phyloP scores from a whole-genome alignment of 2,797 vertebrate species.

The Cuculus canorus region DNA sequence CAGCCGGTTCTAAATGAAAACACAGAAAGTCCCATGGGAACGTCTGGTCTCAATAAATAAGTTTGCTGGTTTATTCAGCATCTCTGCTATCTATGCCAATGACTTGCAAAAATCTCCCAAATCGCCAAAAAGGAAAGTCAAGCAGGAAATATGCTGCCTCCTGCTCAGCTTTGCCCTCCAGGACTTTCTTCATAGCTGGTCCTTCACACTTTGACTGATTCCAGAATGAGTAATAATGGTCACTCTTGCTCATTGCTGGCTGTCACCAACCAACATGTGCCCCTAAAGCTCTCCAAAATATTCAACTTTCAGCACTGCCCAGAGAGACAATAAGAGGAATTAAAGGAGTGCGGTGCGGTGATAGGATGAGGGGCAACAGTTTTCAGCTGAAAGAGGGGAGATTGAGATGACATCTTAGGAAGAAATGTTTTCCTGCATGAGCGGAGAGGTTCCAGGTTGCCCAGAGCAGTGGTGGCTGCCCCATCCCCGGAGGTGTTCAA shows the following conservation, averaged over 20 bases:
- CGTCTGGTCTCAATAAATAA: background rate
- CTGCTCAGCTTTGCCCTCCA: background rate
- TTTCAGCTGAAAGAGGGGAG: too few species aligned
- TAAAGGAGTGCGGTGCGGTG: too few species aligned
- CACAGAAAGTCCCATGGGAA: background rate
- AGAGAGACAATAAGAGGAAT: background rate
- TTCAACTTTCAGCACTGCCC: background rate
- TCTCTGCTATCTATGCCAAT: background rate
- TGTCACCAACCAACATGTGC: background rate
- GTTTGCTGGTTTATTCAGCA: background rate
- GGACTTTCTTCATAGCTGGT: background rate
- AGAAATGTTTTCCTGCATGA: too few species aligned
- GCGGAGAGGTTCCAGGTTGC: too few species aligned
- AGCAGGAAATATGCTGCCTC: background rate
- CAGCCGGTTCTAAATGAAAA: background rate
- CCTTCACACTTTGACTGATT: background rate
- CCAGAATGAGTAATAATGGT: background rate
- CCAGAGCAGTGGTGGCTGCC: too few species aligned
- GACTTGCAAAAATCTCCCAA: background rate
- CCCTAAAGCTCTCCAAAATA: too few species aligned
- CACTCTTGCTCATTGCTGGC: background rate
- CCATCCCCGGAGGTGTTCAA: too few species aligned
- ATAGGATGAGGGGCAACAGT: too few species aligned
- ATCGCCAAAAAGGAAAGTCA: background rate
- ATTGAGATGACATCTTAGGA: too few species aligned